These are phyloP conservation scores for Ophthalmolycus amberensis DNA, from an alignment of 2,113 vertebrate genomes.

Conservation along the genomic window DNA sequence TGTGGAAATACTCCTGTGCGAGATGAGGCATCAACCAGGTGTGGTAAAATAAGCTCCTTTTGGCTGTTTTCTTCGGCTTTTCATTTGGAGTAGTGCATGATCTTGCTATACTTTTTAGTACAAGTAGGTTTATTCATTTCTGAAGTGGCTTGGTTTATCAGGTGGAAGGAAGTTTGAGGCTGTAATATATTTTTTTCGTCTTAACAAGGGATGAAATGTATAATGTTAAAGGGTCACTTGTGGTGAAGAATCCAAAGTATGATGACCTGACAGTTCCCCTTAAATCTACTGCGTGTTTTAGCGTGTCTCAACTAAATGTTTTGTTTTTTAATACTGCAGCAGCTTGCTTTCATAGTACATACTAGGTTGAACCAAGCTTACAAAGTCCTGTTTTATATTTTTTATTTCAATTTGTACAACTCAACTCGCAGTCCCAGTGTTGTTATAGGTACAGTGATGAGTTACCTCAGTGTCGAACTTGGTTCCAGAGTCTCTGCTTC, in stretches of 20 bases:
- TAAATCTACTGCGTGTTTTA: not conserved
- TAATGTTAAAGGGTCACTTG: not conserved
- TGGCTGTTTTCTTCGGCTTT: not conserved
- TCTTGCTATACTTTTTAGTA: not conserved
- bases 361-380: constrained; percentile 2
- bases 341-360: constrained; percentile 14
- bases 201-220: not conserved
- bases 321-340: not conserved
- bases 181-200: not conserved
- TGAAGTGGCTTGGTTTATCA: not conserved
- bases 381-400: constrained; percentile 12
- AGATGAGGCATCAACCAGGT: not conserved
- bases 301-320: not conserved
- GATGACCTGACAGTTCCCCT: not conserved
- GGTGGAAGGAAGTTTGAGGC: not conserved
- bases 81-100: not conserved
- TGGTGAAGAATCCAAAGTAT: not conserved
- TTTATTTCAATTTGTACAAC: not conserved
- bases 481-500: constrained; percentile 1
- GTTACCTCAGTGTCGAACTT: not conserved
- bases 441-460: not conserved
- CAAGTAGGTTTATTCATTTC: no score
- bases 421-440: constrained; percentile 10
- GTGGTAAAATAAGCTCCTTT: constrained; percentile 16
- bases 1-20: constrained; percentile 14